These are phyloP conservation scores for Bufo bufo DNA, from an alignment of 2,113 vertebrate species.

Conservation along the genomic window DNA sequence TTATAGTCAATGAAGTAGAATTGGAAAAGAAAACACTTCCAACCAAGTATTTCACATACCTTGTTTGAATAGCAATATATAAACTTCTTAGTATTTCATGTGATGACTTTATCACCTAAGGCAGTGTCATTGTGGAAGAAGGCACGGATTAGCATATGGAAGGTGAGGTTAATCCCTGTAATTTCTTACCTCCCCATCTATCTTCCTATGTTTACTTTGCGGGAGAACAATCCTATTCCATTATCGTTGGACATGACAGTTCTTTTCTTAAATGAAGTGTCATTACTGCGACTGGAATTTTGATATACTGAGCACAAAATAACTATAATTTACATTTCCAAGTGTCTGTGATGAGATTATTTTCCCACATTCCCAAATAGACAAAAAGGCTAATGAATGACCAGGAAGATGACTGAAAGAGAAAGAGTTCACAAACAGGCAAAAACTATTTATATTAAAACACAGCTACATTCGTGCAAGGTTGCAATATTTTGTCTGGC, in stretches of 20 bases:
- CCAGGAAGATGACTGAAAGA: not conserved
- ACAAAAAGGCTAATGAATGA: not conserved
- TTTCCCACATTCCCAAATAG: not conserved
- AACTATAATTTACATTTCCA: conserved; percentile 23
- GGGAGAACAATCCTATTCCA: conserved; percentile 44
- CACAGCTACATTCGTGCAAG: not conserved
- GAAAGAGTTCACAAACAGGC: not conserved
- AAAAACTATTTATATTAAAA: not conserved
- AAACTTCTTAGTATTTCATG: conserved; percentile 26
- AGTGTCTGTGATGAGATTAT: not conserved
- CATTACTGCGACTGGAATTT: conserved; percentile 38
- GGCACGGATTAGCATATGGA: conserved; percentile 50
- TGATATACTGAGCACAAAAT: not conserved
- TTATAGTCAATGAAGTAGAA: not conserved
- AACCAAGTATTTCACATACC: not conserved
- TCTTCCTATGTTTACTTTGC: conserved; percentile 41
- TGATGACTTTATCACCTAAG: conserved; percentile 45
- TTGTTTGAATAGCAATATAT: conserved; percentile 25
- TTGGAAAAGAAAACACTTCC: not conserved
- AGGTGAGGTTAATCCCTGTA: conserved; percentile 56
- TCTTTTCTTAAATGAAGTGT: conserved; percentile 39
- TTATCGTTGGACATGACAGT: conserved; percentile 52
- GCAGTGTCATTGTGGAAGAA: conserved; percentile 32
- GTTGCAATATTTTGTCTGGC: not conserved
- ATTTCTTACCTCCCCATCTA: conserved; percentile 44